These are phyloP conservation scores for Gibbula magus DNA, from an alignment of 2,888 invertebrate genomes.

Conservation along the genomic window DNA sequence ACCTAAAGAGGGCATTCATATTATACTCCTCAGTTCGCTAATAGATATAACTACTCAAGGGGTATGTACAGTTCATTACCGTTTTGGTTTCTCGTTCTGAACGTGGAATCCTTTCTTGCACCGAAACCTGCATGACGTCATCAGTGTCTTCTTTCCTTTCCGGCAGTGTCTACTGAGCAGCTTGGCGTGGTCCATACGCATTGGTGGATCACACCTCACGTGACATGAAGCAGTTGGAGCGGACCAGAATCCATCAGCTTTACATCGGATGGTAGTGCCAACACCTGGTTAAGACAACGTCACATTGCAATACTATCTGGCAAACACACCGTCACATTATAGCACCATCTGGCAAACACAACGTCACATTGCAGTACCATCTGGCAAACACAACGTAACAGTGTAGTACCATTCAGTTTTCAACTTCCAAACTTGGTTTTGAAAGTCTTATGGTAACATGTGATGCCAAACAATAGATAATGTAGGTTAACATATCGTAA, in stretches of 20 bases:
- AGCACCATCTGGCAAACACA: neutral
- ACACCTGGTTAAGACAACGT: constrained; percentile 44
- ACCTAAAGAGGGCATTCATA: no score
- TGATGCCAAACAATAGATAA: no score
- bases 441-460: no score
- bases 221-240: constrained; percentile 54
- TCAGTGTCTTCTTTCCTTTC: constrained; percentile 48
- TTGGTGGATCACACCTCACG: constrained; percentile 53
- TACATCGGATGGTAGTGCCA: constrained; percentile 56
- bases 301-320: neutral
- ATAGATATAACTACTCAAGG: no score
- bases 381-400: neutral
- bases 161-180: constrained; percentile 52
- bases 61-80: constrained; percentile 32
- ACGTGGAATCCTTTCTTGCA: constrained; percentile 64
- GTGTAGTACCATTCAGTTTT: no score
- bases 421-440: no score
- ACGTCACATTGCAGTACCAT: neutral
- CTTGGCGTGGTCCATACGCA: constrained; percentile 43
- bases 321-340: neutral
- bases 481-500: no score
- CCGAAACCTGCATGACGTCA: constrained; percentile 58
- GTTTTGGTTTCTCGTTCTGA: constrained; percentile 41
- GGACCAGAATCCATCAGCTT: constrained; percentile 64
- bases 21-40: no score